phyloP scores from a whole-genome alignment of 2,113 vertebrate genomes.

The Rhinogobius similis region DNA sequence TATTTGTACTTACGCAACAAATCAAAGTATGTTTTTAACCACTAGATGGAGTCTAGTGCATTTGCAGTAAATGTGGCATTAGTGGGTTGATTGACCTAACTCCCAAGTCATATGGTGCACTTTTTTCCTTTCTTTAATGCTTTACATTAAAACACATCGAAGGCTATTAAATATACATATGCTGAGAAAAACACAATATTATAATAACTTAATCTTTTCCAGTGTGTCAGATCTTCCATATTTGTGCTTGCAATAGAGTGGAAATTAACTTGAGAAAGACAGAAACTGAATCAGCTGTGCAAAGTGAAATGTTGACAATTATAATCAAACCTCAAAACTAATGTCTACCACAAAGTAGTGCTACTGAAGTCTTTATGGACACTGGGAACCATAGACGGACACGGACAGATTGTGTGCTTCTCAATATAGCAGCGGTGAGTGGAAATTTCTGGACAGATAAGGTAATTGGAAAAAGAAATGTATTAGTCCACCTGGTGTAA shows the following conservation, averaged over 20 bases:
- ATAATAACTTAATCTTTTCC: too few relatives aligned
- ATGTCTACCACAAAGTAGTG: too few relatives aligned
- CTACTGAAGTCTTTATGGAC: too few relatives aligned
- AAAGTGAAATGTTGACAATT: slow-evolving; percentile 54
- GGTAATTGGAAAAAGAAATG: too few relatives aligned
- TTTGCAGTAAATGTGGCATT: neutral
- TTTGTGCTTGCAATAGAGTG: neutral
- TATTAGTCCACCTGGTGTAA: too few relatives aligned
- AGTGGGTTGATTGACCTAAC: neutral
- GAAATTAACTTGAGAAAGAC: slow-evolving; percentile 1
- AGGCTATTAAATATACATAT: too few relatives aligned
- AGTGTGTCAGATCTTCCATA: neutral
- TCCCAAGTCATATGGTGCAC: neutral
- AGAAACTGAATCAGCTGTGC: slow-evolving; percentile 63
- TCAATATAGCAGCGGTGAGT: too few relatives aligned
- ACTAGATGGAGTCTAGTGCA: slow-evolving; percentile 1
- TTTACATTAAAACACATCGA: neutral
- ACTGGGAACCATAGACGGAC: too few relatives aligned
- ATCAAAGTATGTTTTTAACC: neutral
- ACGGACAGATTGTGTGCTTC: too few relatives aligned
- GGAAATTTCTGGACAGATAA: too few relatives aligned
- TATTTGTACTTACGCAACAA: neutral
- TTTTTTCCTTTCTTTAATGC: neutral
- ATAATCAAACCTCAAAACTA: slow-evolving; percentile 6
- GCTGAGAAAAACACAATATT: too few relatives aligned